A percentile compares a stretch with the other conserved stretches of the same genome.
phyloP scores from a whole-genome alignment of 1,140 invertebrate species.

The Belonocnema kinseyi region DNA sequence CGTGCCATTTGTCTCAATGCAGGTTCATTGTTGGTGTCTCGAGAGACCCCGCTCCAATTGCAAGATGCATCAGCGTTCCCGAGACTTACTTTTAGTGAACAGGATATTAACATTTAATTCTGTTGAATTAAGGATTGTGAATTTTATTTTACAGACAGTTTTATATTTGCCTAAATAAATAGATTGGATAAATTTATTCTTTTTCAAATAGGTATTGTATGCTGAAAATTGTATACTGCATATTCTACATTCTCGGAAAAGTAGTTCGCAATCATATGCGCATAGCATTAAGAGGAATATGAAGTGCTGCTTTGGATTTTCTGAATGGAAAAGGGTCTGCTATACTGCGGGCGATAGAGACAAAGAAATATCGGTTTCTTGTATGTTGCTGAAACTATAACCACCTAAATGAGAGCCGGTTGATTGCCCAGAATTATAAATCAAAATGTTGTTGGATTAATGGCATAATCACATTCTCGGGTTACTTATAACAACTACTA shows the following conservation, averaged over 20 bases:
- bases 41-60: constrained; percentile 60
- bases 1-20: constrained; percentile 65
- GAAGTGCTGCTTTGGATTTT: no score
- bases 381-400: constrained; percentile 39
- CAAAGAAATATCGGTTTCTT: constrained; percentile 53
- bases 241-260: no score
- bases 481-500: no score
- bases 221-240: no score
- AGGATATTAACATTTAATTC: constrained; percentile 24
- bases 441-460: no score
- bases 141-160: neutral
- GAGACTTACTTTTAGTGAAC: constrained; percentile 39
- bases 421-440: no score
- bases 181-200: no score
- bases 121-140: neutral
- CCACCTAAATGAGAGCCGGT: constrained; percentile 22
- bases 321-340: no score
- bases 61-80: constrained; percentile 46
- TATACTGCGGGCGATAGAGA: constrained; percentile 10
- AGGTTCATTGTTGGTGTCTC: constrained; percentile 47
- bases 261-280: no score
- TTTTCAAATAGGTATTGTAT: no score
- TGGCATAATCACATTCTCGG: no score
- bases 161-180: neutral
- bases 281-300: no score